Percentiles rank a stretch among this genome's conserved stretches.
Conservation (phyloP, 2,113 vertebrate species). For the Lagopus leucura region DNA sequence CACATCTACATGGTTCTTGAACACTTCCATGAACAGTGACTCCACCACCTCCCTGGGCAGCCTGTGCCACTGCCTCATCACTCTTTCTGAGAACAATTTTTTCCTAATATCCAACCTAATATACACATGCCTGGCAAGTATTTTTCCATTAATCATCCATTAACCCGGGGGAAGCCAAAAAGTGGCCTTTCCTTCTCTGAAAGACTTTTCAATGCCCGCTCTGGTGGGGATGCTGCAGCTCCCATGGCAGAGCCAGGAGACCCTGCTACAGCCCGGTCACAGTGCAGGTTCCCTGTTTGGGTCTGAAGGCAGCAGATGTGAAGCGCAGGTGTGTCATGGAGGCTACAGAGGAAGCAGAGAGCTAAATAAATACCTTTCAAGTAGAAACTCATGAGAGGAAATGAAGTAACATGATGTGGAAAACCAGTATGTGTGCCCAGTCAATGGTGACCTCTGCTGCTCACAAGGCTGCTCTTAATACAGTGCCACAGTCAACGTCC, state of each 20-base stretch:
- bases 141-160: neutral
- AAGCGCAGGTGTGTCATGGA: neutral
- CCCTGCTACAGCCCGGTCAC: neutral
- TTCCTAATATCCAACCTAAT: neutral
- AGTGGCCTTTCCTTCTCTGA: neutral
- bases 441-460: neutral
- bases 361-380: slow-evolving; percentile 14
- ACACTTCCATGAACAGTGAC: no score
- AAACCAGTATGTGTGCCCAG: slow-evolving; percentile 2
- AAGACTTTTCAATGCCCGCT: neutral
- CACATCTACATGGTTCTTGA: no score
- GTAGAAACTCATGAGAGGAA: neutral
- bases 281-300: neutral
- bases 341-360: neutral
- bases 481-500: accelerated
- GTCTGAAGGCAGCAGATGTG: neutral
- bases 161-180: neutral
- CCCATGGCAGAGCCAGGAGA: neutral
- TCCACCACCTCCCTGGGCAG: no score
- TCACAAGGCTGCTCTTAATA: neutral
- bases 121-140: neutral
- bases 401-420: neutral
- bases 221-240: neutral
- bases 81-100: no score
- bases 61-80: no score